Evolutionary conservation across 1,140 invertebrate species (phyloP), one percentile per base, ranked within the genome.

Genomic region (Drosophila bifasciata): DNA sequence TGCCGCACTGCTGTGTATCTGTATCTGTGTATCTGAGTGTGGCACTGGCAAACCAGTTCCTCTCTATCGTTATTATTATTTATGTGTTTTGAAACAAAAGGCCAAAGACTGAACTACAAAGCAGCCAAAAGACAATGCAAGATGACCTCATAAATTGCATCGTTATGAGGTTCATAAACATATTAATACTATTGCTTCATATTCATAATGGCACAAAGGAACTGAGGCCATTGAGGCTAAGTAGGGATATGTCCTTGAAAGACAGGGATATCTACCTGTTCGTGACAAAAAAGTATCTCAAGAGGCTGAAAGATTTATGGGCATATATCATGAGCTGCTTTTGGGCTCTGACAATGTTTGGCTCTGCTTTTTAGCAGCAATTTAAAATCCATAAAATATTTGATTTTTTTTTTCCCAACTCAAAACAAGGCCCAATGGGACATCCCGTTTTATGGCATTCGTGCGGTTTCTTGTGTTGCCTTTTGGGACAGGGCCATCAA

Each of bases 101-200:
- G 59, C 28, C 50, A 59, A 15, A 40, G 63, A 21, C 32, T 61
- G 32, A 53, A 56, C 77, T 57, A 68, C 58, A 41, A 60, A 44
- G 66, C 39, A 64, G 45, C 11, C 1, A 13, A 19, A 19, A 45
- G 25, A 60, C 49, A 58, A 61, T 58, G 40, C 7, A 56, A 64
- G 66, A 78, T 88, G 83, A 88, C 83, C 78, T 88, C 78, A 88
- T 89, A 88, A 88, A 83, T 57, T 56, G 56, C 32, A 21, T 83
- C 70, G 63, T 88, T 88, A 88, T 88, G 83, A 83, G 53, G 75
- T 73, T 83, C 83, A 88, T 88, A 88, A 79, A 88, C 36, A 77
- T 70, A 83, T 88, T 78, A 19, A n/a, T n/a, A n/a, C n/a, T 21
- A 83, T 76, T 75, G 75, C 62, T 88, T 67, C 83, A 86, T 77